Percentiles rank a stretch among this genome's conserved stretches.
phyloP scores from a whole-genome alignment of 2,113 vertebrate species.

The Carassius gibelio region DNA sequence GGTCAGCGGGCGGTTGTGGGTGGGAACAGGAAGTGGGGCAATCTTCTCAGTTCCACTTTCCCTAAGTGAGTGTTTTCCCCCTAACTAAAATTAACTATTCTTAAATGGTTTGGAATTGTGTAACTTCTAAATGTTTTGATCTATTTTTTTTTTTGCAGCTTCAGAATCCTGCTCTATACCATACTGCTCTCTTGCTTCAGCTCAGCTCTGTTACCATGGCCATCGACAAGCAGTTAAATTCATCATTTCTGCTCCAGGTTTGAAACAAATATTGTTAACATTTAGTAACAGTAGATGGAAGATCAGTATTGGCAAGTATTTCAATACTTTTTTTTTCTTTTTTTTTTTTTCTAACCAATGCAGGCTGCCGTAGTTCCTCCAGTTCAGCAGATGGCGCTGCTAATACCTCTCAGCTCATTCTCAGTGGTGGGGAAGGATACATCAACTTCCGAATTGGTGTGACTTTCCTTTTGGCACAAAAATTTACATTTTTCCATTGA shows the following conservation, averaged over 20 bases:
- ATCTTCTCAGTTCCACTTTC: constrained; percentile 75
- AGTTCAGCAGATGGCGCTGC: constrained; percentile 58
- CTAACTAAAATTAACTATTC: not conserved
- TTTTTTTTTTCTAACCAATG: not conserved
- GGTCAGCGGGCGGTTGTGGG: constrained; percentile 75
- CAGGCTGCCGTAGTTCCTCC: constrained; percentile 74
- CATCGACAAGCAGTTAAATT: constrained; percentile 78
- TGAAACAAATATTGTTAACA: not conserved
- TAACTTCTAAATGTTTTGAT: not conserved
- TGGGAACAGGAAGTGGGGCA: constrained; percentile 78
- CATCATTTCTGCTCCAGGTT: constrained; percentile 75
- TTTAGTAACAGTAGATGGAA: not conserved
- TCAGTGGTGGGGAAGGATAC: constrained; percentile 79
- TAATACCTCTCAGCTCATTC: constrained; percentile 73
- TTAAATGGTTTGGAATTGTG: not conserved
- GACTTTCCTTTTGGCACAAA: not conserved
- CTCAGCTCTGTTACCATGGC: constrained; percentile 79
- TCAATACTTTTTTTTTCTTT: not conserved
- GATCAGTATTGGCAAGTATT: not conserved
- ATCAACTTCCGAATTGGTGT: constrained; percentile 60
- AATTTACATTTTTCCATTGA: too few relatives aligned
- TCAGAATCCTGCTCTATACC: constrained; percentile 77
- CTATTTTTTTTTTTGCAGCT: constrained; percentile 59
- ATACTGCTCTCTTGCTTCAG: constrained; percentile 69
- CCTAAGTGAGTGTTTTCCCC: constrained; percentile 68